Conservation (phyloP, 2,888 invertebrate species). For the Ochropleura plecta region DNA sequence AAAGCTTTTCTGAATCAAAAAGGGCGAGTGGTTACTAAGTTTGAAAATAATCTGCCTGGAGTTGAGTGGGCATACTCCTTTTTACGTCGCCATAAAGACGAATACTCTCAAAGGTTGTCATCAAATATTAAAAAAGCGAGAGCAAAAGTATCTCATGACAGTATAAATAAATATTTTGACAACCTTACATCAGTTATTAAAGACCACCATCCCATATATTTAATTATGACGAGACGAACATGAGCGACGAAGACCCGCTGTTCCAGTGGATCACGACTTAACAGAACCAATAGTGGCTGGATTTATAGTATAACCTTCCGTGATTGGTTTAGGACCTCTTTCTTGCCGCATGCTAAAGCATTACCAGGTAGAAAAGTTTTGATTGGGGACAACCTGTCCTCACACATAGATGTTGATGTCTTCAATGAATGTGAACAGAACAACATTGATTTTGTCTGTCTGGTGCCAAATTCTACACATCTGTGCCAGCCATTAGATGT, state of each 20-base stretch:
- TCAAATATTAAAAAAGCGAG: not conserved
- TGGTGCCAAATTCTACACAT: slow-evolving; percentile 35
- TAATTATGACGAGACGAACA: not conserved
- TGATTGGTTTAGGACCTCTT: not conserved
- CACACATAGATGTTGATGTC: slow-evolving; percentile 43
- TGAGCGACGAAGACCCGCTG: not conserved
- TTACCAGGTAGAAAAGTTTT: slow-evolving; percentile 33
- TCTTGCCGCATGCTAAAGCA: not conserved
- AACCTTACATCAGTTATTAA: not conserved
- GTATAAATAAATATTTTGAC: not conserved
- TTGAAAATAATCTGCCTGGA: slow-evolving; percentile 12
- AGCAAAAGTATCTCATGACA: not conserved
- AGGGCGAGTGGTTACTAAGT: slow-evolving; percentile 1
- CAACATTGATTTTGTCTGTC: slow-evolving; percentile 47
- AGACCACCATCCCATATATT: not conserved
- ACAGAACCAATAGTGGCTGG: not conserved
- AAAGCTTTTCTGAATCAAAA: slow-evolving; percentile 1
- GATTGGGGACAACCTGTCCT: slow-evolving; percentile 56
- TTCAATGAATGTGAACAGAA: slow-evolving; percentile 36
- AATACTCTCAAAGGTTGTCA: not conserved
- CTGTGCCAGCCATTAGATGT: slow-evolving; percentile 51
- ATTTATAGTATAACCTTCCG: not conserved
- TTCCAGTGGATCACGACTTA: not conserved
- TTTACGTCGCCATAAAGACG: not conserved
- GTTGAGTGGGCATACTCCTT: slow-evolving; percentile 1